Evolutionary conservation across 2,113 vertebrate genomes (phyloP).

Genomic region (Neodon shergylaensis): DNA sequence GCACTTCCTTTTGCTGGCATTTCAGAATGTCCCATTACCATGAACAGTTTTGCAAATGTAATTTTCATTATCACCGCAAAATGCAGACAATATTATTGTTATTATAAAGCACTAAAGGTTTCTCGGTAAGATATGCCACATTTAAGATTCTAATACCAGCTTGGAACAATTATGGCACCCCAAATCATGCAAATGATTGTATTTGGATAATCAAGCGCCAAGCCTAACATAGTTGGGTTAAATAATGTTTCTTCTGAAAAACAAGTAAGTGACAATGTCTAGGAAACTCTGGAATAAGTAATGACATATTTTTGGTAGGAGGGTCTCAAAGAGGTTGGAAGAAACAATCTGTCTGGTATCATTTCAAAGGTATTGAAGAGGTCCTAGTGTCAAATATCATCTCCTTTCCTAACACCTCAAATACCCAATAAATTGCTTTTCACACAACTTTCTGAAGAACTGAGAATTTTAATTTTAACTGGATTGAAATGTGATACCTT

Average conservation of each 20-base stretch:
- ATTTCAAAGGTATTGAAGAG: slow-evolving; percentile 29
- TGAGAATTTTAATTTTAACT: slow-evolving; percentile 51
- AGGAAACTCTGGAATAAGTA: background rate
- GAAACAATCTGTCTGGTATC: background rate
- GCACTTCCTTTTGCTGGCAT: slow-evolving; percentile 24
- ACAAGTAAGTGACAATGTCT: background rate
- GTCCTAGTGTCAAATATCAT: background rate
- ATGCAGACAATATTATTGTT: slow-evolving; percentile 52
- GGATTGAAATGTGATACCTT: background rate
- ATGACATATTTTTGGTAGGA: background rate
- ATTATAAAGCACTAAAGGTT: slow-evolving; percentile 49
- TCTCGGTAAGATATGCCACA: slow-evolving; percentile 49
- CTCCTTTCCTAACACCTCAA: background rate
- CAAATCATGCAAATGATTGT: slow-evolving; percentile 59
- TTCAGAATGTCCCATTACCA: slow-evolving; percentile 56
- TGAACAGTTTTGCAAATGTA: slow-evolving; percentile 52
- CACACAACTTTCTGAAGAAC: slow-evolving; percentile 44
- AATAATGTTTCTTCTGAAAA: slow-evolving; percentile 17
- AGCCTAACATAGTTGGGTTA: slow-evolving; percentile 38
- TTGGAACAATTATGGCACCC: slow-evolving; percentile 36
- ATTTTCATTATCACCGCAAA: slow-evolving; percentile 61
- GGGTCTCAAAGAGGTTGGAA: background rate
- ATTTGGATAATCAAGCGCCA: background rate
- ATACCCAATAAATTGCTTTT: background rate
- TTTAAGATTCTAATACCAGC: slow-evolving; percentile 49